Evolutionary conservation across 1,140 invertebrate species (phyloP).

Genomic region (Matsumurasca onukii): DNA sequence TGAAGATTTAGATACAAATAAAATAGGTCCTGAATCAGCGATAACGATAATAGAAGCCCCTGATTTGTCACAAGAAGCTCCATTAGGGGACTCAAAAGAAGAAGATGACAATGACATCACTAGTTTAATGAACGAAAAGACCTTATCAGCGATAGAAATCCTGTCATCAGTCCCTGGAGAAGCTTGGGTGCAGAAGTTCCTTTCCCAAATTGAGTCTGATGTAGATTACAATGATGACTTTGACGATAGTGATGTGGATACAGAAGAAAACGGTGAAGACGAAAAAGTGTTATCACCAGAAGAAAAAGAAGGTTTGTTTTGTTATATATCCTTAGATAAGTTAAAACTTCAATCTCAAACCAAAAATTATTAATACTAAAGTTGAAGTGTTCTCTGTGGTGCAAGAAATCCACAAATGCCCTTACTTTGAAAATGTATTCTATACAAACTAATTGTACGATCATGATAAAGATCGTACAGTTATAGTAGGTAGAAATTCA

Average conservation of each 20-base stretch:
- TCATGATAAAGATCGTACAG: too few species aligned
- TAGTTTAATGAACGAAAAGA: constrained; percentile 17
- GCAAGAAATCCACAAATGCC: too few species aligned
- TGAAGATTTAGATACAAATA: constrained; percentile 7
- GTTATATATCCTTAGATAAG: too few species aligned
- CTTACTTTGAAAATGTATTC: too few species aligned
- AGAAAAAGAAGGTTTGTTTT: constrained; percentile 55
- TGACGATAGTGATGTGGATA: constrained; percentile 50
- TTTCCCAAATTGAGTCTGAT: constrained; percentile 27
- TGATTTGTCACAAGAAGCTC: constrained; percentile 44
- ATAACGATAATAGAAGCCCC: constrained; percentile 46
- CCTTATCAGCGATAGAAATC: constrained; percentile 9
- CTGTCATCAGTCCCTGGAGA: constrained; percentile 10
- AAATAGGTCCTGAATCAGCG: constrained; percentile 37
- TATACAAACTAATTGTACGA: too few species aligned
- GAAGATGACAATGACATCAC: constrained; percentile 26
- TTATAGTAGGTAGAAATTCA: too few species aligned
- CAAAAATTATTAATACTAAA: too few species aligned
- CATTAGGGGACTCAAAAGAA: constrained; percentile 22
- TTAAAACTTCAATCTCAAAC: too few species aligned
- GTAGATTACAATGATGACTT: constrained; percentile 35
- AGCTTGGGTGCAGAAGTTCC: constrained; percentile 12
- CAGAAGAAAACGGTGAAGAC: constrained; percentile 49
- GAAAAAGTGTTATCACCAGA: constrained; percentile 56
- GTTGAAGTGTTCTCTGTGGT: too few species aligned